A percentile compares a stretch with the other conserved stretches of the same genome.
phyloP scores from a whole-genome alignment of 2,888 invertebrate genomes.

The Tipula helvola region DNA sequence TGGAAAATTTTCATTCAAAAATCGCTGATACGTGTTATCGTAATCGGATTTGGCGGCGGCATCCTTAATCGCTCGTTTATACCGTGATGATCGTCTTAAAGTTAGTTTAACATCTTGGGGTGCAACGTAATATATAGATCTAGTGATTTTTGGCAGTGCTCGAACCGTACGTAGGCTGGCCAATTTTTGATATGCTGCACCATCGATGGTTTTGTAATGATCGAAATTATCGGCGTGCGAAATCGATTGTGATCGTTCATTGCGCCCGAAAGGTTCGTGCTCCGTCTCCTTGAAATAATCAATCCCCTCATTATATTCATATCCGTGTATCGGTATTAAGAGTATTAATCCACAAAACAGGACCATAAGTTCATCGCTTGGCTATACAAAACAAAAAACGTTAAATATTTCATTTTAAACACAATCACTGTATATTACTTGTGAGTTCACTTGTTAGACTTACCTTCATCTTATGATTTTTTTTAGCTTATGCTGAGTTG shows the following conservation, averaged over 20 bases:
- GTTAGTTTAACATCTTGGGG: background rate
- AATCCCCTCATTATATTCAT: background rate
- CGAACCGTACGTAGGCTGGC: background rate
- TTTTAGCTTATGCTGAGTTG: background rate
- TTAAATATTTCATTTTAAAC: background rate
- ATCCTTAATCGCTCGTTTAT: conserved; percentile 14
- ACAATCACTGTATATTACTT: background rate
- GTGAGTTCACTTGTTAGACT: background rate
- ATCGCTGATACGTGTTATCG: conserved; percentile 28
- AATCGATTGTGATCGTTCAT: conserved; percentile 7
- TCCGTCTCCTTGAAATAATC: conserved; percentile 6
- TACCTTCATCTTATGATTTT: background rate
- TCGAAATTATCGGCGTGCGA: background rate
- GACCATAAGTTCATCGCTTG: background rate
- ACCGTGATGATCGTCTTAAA: background rate
- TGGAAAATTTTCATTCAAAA: conserved; percentile 27
- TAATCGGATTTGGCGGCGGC: conserved; percentile 22
- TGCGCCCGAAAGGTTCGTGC: background rate
- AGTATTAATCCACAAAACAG: conserved; percentile 1
- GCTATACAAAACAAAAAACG: background rate
- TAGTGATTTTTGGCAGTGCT: background rate
- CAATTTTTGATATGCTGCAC: background rate
- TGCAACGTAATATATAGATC: conserved; percentile 9
- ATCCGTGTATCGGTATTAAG: background rate
- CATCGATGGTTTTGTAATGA: background rate